Base-by-base conservation (phyloP, 2,888 invertebrate genomes). In the Hedychridium roseum region DNA sequence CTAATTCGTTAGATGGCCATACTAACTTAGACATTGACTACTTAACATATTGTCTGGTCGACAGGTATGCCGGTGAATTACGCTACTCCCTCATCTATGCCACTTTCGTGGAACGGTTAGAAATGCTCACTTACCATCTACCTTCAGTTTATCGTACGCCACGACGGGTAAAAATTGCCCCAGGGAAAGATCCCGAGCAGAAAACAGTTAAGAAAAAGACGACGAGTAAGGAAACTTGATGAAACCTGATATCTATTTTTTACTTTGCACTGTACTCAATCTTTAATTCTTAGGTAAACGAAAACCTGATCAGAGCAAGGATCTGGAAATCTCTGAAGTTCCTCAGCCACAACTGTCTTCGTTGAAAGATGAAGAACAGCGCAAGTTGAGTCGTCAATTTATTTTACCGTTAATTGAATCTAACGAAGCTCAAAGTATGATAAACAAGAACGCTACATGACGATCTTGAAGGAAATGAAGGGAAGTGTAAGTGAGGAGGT, bases 61-160 rank as follows among this genome's bases (percentile, higher is more conserved):
- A 14, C 44, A 74, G 74, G 61, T 74, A 68, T 16, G 70, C 60
- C 5, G 54, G 52, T 12, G 64, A 66, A 21, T 49, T 69, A 15
- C 58, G 66, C 26, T 74, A 72, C 21, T 20, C 41, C 0, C 53
- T 73, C 4, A 44, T 73, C 36, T 59, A 60, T 39, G 50, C 56
- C 7, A 53, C 61, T 17, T 68, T 63, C 37, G 51, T 55, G 1
- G 43, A 60, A 14, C 54, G 62, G n/a, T 46, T 66, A 11, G 48
- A 57, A n/a, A 16, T 63, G 4, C 35, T 57, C 5, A 43, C 48
- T 18, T 63, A 61, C 27, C 38, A 27, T 18, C 31, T 70, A 14
- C 71, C 72, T 1, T 64, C 54, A 20, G 32, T 18, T 20, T 34
- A 64, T 16, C 64, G 60, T 37, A 43, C 16, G 30, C 68, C 68